A percentile compares a stretch with the other conserved stretches of the same genome.
Conservation (phyloP, 2,797 vertebrate species). For the Meriones psammophilus region DNA sequence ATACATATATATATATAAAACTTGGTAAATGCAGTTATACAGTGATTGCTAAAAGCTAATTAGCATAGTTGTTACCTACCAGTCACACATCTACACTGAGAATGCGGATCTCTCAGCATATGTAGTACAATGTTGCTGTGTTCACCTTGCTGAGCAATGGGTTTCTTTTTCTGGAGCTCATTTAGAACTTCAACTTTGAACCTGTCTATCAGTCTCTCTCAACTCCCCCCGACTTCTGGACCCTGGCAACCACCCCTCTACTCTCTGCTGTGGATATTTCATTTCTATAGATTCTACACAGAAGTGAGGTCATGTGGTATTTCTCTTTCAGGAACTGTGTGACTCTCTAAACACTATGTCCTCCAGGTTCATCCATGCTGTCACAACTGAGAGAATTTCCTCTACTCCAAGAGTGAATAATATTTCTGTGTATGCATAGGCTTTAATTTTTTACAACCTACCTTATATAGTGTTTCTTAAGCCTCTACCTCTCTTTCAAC, state of each 20-base stretch:
- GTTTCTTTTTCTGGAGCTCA: neutral
- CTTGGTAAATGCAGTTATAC: neutral
- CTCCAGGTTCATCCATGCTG: neutral
- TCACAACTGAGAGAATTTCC: neutral
- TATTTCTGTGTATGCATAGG: neutral
- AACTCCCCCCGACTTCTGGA: neutral
- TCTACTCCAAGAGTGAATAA: neutral
- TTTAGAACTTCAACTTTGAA: neutral
- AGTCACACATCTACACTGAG: neutral
- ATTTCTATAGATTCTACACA: neutral
- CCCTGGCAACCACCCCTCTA: neutral
- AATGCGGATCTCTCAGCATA: neutral
- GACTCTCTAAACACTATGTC: neutral
- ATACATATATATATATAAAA: neutral
- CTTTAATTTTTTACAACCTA: too few species aligned
- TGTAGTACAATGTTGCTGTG: neutral
- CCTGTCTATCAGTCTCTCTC: neutral
- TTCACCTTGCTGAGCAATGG: neutral
- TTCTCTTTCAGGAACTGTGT: neutral
- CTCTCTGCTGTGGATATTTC: neutral
- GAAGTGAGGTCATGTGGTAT: neutral
- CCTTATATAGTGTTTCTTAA: too few species aligned
- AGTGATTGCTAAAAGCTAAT: neutral
- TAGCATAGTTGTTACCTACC: neutral
- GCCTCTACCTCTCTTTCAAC: too few species aligned